Percentiles rank a stretch among this genome's conserved stretches.
These are phyloP conservation scores for Odontophorus gujanensis DNA, from an alignment of 2,113 vertebrate genomes.

Conservation along the genomic window DNA sequence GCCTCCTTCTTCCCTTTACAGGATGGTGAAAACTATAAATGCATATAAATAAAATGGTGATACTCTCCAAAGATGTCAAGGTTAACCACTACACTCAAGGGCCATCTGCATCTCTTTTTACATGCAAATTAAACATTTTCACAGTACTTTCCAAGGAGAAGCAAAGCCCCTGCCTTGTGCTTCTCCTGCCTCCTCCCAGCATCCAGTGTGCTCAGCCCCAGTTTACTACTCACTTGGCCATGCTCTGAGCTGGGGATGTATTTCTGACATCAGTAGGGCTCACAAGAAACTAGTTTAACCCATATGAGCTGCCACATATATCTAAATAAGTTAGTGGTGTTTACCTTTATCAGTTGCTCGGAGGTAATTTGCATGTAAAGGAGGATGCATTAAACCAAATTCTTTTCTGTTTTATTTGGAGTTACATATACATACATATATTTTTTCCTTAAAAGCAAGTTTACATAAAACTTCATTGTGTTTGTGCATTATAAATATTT, in stretches of 20 bases:
- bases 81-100: not conserved
- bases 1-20: not conserved
- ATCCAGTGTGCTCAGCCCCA: not conserved
- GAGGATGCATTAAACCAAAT: slow-evolving; percentile 16
- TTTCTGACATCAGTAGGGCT: not conserved
- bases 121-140: not conserved
- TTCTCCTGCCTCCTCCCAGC: not conserved
- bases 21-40: accelerated
- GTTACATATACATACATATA: slow-evolving; percentile 34
- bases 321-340: slow-evolving; percentile 23
- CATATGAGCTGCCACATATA: not conserved
- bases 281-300: not conserved
- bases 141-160: not conserved
- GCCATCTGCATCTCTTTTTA: not conserved
- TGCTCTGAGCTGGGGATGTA: not conserved
- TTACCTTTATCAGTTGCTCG: slow-evolving; percentile 40
- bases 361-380: slow-evolving; percentile 31
- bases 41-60: not conserved
- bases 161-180: not conserved
- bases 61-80: not conserved
- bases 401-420: slow-evolving; percentile 37
- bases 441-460: not conserved
- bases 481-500: slow-evolving; percentile 72
- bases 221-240: not conserved
- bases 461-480: slow-evolving; percentile 51